A percentile compares a stretch with the other conserved stretches of the same genome.
These are phyloP conservation scores for Xenopus petersii DNA, from an alignment of 2,797 vertebrate species.

Conservation along the genomic window DNA sequence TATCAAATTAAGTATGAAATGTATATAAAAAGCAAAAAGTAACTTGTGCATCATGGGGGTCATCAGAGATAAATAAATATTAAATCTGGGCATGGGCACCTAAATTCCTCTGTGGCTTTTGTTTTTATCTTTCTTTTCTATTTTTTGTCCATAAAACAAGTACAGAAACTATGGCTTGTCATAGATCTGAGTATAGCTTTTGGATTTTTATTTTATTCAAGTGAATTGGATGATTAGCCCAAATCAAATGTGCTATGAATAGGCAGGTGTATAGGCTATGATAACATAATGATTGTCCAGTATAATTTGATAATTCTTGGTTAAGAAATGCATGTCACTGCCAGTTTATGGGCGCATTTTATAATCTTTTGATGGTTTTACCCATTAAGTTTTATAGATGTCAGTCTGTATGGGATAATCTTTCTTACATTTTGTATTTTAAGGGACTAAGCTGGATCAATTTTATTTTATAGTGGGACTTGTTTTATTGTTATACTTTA, in stretches of 20 bases:
- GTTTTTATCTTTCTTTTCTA: too few relatives aligned
- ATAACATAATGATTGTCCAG: not conserved
- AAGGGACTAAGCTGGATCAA: slow-evolving; percentile 35
- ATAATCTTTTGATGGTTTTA: slow-evolving; percentile 15
- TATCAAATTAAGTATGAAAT: not conserved
- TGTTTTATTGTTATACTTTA: not conserved
- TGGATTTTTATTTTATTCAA: too few relatives aligned
- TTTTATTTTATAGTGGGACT: slow-evolving; percentile 19
- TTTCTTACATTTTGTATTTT: slow-evolving; percentile 31
- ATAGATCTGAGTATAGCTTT: too few relatives aligned
- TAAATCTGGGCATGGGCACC: too few relatives aligned
- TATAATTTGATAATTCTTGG: slow-evolving; percentile 6
- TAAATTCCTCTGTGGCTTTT: too few relatives aligned
- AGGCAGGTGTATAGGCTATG: not conserved
- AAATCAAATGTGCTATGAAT: too few relatives aligned
- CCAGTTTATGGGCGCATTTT: slow-evolving; percentile 17
- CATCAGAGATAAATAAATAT: too few relatives aligned
- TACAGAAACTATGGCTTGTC: too few relatives aligned
- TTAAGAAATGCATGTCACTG: slow-evolving; percentile 2
- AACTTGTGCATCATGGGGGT: too few relatives aligned
- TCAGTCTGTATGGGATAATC: slow-evolving; percentile 27
- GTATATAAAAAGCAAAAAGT: too few relatives aligned
- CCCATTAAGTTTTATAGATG: slow-evolving; percentile 35
- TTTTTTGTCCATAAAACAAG: too few relatives aligned
- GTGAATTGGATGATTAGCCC: too few relatives aligned